Evolutionary conservation across 2,797 vertebrate species (phyloP).

Genomic region (Hemitrygon akajei): DNA sequence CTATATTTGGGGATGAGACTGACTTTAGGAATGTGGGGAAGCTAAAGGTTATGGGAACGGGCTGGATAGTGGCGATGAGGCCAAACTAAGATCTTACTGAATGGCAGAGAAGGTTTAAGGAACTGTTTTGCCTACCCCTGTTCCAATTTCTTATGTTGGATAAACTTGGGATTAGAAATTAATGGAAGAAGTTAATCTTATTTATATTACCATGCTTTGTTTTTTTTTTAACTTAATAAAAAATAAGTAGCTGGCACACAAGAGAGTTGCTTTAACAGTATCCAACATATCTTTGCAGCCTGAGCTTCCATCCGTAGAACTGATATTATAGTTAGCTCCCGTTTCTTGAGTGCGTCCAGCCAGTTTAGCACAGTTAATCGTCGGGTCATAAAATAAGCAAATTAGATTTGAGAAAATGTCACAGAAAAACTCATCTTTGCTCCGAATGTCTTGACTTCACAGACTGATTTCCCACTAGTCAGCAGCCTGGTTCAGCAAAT

Average conservation of each 20-base stretch:
- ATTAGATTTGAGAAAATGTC: neutral
- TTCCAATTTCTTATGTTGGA: too few species aligned
- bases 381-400: neutral
- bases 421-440: neutral
- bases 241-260: neutral
- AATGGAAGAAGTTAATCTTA: neutral
- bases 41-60: too few species aligned
- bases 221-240: neutral
- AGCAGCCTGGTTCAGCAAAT: neutral
- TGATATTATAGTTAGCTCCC: conserved; percentile 2
- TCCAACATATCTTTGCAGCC: neutral
- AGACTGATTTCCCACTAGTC: neutral
- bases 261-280: neutral
- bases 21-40: too few species aligned
- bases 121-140: too few species aligned
- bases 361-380: neutral
- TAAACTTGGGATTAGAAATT: neutral
- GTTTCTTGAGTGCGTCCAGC: neutral
- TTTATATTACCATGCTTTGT: neutral
- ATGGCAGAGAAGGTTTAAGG: too few species aligned
- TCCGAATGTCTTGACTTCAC: neutral
- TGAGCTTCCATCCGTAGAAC: neutral
- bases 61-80: too few species aligned
- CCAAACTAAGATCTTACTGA: too few species aligned
- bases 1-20: too few species aligned